Percentiles rank a stretch among this genome's conserved stretches.
phyloP scores from a whole-genome alignment of 2,888 invertebrate species.

The Synergus itoensis region DNA sequence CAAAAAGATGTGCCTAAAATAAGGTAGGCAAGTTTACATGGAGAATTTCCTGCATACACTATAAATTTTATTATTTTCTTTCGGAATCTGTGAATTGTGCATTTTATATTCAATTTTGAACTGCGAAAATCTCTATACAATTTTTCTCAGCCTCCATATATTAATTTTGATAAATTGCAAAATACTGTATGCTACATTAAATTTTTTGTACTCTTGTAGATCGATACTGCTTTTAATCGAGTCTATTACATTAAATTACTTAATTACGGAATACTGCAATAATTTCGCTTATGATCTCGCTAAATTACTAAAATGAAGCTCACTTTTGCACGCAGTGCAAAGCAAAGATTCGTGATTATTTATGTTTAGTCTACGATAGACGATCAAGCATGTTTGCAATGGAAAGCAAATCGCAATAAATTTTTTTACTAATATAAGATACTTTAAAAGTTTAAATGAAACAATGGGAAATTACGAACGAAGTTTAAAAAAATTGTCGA shows the following conservation, averaged over 20 bases:
- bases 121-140: neutral
- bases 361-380: conserved; percentile 20
- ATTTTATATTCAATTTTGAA: conserved; percentile 22
- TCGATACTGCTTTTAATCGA: conserved; percentile 13
- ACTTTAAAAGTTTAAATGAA: neutral
- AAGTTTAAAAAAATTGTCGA: conserved; percentile 21
- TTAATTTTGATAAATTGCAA: neutral
- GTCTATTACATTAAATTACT: conserved; percentile 18
- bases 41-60: neutral
- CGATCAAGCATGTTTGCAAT: conserved; percentile 25
- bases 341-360: conserved; percentile 25
- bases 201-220: conserved; percentile 36
- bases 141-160: neutral
- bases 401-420: conserved; percentile 1
- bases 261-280: conserved; percentile 24
- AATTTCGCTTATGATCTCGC: conserved; percentile 32
- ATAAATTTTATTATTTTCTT: neutral
- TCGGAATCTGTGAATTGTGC: neutral
- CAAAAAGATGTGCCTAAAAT: neutral
- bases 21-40: neutral
- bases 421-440: conserved; percentile 23
- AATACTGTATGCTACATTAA: conserved; percentile 5
- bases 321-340: conserved; percentile 31
- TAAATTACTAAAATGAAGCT: conserved; percentile 22
- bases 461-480: neutral